A percentile compares a stretch with the other conserved stretches of the same genome.
phyloP scores from a whole-genome alignment of 2,888 invertebrate genomes.

The Anodontia alba region DNA sequence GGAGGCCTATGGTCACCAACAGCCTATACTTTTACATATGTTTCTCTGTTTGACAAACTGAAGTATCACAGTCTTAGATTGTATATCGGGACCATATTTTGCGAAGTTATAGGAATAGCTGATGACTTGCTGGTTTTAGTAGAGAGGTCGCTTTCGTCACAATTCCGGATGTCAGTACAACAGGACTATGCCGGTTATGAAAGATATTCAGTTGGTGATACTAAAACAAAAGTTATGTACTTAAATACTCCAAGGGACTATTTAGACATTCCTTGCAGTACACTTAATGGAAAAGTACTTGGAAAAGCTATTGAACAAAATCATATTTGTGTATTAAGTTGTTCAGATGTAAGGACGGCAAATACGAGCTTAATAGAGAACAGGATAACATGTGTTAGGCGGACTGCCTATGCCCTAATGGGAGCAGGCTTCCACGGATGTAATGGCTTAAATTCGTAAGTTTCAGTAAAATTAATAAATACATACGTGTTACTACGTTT shows the following conservation, averaged over 20 bases:
- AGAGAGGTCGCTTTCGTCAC: neutral
- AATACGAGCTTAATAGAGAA: neutral
- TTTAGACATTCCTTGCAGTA: neutral
- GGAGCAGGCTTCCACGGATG: conserved; percentile 16
- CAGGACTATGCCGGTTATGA: neutral
- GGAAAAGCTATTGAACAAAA: neutral
- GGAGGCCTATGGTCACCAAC: neutral
- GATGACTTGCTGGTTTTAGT: neutral
- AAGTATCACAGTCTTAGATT: neutral
- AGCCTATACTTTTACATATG: neutral
- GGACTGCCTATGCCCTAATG: conserved; percentile 16
- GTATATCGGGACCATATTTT: neutral
- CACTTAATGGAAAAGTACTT: neutral
- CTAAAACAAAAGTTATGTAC: neutral
- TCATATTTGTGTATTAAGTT: neutral
- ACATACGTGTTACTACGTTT: neutral
- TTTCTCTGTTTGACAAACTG: neutral
- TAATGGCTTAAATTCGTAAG: conserved; percentile 2
- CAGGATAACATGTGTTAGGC: neutral
- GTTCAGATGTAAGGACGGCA: neutral
- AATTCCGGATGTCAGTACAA: neutral
- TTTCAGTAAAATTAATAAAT: neutral
- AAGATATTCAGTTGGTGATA: neutral
- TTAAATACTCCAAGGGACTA: neutral
- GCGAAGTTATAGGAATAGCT: neutral